A percentile compares a stretch with the other conserved stretches of the same genome.
Evolutionary conservation across 1,140 invertebrate genomes (phyloP).

Genomic region (Globodera ellingtonae): DNA sequence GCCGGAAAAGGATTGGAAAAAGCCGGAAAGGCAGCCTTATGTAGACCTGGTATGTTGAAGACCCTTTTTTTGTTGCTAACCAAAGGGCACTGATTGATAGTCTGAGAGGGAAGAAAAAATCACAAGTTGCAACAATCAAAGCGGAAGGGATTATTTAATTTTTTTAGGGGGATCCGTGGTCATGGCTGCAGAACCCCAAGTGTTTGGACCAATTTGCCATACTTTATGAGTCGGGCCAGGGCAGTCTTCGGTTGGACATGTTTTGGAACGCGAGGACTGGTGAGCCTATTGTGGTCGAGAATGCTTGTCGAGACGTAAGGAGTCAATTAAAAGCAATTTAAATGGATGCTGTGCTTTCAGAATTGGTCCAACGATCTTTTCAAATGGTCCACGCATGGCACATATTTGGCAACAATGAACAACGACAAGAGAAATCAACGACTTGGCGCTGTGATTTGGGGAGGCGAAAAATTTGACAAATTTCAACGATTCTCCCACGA

Average conservation of each 20-base stretch:
- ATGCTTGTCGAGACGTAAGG: conserved; percentile 15
- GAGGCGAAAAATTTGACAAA: conserved; percentile 86
- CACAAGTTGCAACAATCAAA: too few species aligned
- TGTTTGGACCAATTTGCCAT: conserved; percentile 83
- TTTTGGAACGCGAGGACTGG: conserved; percentile 45
- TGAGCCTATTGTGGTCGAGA: conserved; percentile 46
- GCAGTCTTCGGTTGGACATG: conserved; percentile 56
- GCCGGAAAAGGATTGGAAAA: conserved; percentile 83
- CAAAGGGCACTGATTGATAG: not conserved
- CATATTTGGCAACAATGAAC: conserved; percentile 86
- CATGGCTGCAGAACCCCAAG: conserved; percentile 82
- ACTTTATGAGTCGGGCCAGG: conserved; percentile 79
- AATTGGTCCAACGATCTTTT: conserved; percentile 92
- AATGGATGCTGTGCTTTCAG: conserved; percentile 68
- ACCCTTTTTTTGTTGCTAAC: too few species aligned
- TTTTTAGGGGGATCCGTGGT: conserved; percentile 81
- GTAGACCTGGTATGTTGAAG: conserved; percentile 68
- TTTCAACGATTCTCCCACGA: conserved; percentile 87
- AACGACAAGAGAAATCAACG: conserved; percentile 71
- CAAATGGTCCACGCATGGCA: conserved; percentile 94
- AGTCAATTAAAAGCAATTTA: conserved; percentile 24
- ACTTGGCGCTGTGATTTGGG: conserved; percentile 93
- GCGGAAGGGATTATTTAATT: conserved; percentile 13
- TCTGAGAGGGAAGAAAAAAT: not conserved
- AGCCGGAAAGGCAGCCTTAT: conserved; percentile 82